These are phyloP conservation scores for Characodon lateralis DNA, from an alignment of 2,797 vertebrate species.

Conservation along the genomic window DNA sequence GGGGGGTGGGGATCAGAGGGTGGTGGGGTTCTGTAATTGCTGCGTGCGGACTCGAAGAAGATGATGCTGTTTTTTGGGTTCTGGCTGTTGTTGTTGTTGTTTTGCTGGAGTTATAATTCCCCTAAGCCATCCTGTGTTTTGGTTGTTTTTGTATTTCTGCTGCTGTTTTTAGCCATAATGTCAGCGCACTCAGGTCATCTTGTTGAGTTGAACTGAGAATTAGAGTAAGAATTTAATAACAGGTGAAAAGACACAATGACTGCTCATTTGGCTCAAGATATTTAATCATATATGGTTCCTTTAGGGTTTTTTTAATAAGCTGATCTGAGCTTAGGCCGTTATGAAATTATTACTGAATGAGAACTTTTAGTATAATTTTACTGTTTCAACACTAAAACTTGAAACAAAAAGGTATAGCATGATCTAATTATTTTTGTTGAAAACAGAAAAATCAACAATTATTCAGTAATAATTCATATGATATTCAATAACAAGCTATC, in stretches of 20 bases:
- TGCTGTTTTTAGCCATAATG: constrained; percentile 54
- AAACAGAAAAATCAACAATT: no score
- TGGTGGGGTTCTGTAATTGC: constrained; percentile 68
- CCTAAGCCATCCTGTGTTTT: constrained; percentile 46
- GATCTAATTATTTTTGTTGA: not conserved
- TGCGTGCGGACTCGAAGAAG: constrained; percentile 7
- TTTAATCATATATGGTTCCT: not conserved
- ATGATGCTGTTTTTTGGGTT: constrained; percentile 65
- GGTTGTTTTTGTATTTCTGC: constrained; percentile 52
- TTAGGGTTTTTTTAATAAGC: not conserved
- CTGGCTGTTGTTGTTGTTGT: constrained; percentile 72
- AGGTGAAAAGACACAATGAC: not conserved
- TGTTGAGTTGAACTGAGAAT: constrained; percentile 17
- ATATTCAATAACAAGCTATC: no score
- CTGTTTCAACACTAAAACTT: not conserved
- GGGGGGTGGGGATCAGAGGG: constrained; percentile 60
- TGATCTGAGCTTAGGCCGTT: not conserved
- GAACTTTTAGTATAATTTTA: not conserved
- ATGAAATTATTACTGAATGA: not conserved
- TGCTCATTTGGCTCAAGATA: not conserved
- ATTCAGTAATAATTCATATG: no score
- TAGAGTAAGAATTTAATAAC: constrained; percentile 5
- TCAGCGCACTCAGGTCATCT: constrained; percentile 28
- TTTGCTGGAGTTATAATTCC: constrained; percentile 66
- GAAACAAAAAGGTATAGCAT: not conserved